Evolutionary conservation across 2,888 invertebrate genomes (phyloP).

Genomic region (Strigamia transsilvanica): DNA sequence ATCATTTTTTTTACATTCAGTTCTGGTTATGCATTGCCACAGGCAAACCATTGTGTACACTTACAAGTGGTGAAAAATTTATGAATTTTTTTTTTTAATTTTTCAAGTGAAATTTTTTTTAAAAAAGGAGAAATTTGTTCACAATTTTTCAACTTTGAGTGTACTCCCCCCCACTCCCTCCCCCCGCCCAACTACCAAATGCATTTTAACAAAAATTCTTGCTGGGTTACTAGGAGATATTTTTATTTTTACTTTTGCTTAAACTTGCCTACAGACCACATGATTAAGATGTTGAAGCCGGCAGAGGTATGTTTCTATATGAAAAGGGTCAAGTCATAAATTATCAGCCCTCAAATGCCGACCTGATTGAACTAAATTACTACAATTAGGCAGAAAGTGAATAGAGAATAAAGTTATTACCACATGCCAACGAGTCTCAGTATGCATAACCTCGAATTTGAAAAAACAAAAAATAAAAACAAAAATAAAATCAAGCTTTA

Average conservation of each 20-base stretch:
- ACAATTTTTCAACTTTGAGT: background rate
- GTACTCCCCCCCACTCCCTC: too few species aligned
- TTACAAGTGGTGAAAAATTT: conserved; percentile 43
- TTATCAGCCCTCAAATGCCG: conserved; percentile 39
- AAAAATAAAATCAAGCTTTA: background rate
- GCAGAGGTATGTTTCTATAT: conserved; percentile 12
- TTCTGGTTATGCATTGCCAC: conserved; percentile 26
- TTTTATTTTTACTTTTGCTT: background rate
- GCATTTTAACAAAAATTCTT: background rate
- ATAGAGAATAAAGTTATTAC: conserved; percentile 21
- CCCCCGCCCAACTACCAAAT: too few species aligned
- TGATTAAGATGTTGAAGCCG: conserved; percentile 31
- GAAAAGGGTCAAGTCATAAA: conserved; percentile 42
- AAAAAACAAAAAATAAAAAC: background rate
- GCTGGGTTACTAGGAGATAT: background rate
- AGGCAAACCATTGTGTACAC: conserved; percentile 36
- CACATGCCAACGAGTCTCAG: background rate
- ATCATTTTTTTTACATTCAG: conserved; percentile 14
- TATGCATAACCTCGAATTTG: background rate
- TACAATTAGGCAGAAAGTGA: conserved; percentile 35
- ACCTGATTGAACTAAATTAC: conserved; percentile 36
- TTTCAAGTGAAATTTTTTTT: background rate
- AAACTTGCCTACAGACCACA: background rate
- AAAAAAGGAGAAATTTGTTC: background rate
- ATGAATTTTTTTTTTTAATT: conserved; percentile 9